phyloP scores from a whole-genome alignment of 1,140 invertebrate genomes.

The Drosophila ohnishii region DNA sequence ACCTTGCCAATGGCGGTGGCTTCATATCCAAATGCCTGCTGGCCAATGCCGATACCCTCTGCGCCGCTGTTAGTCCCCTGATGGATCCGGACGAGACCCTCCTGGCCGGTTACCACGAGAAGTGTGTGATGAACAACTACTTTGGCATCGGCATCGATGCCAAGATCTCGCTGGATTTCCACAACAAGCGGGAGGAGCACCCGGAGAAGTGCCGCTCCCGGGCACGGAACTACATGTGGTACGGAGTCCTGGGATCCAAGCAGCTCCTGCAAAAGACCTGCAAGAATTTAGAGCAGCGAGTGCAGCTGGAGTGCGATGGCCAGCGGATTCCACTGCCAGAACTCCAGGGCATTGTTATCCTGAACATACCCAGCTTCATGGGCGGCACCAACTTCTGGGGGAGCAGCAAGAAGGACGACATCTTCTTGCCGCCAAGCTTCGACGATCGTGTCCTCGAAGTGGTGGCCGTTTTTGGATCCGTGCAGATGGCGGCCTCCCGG shows the following conservation, averaged over 20 bases:
- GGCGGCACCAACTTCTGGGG: conserved; percentile 99
- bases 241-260: conserved; percentile 97
- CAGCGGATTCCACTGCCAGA: conserved; percentile 95
- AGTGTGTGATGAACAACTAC: conserved; percentile 99
- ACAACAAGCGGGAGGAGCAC: conserved; percentile 98
- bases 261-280: conserved; percentile 95
- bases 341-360: conserved; percentile 97
- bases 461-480: conserved; percentile 97
- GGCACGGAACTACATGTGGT: conserved; percentile 99
- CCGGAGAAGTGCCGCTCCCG: conserved; percentile 97
- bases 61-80: conserved; percentile 95
- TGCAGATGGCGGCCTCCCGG: conserved; percentile 97
- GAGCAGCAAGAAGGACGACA: conserved; percentile 93
- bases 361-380: conserved; percentile 99
- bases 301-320: conserved; percentile 96
- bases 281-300: conserved; percentile 97
- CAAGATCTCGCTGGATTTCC: conserved; percentile 98
- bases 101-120: conserved; percentile 95
- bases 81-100: conserved; percentile 96
- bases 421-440: conserved; percentile 94
- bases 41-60: conserved; percentile 97
- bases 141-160: conserved; percentile 99
- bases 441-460: conserved; percentile 97
- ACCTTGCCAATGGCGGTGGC: conserved; percentile 87
- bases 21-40: conserved; percentile 95